Evolutionary conservation across 2,113 vertebrate species (phyloP).

Genomic region (Oncorhynchus gorbuscha): DNA sequence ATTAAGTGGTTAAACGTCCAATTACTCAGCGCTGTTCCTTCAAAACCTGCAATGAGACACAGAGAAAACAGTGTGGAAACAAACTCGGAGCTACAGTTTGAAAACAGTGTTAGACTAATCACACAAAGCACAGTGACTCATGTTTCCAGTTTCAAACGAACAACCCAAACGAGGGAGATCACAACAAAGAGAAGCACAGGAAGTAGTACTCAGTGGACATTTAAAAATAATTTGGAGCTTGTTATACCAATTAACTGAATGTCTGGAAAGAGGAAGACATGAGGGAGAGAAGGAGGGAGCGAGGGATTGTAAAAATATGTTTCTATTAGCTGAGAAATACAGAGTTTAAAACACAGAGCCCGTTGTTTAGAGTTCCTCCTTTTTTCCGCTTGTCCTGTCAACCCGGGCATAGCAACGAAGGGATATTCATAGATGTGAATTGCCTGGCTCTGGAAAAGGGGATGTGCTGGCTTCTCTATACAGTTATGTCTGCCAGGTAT

Average conservation of each 20-base stretch:
- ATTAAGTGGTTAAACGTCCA: too few relatives aligned
- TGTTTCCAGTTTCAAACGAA: not conserved
- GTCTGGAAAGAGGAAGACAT: not conserved
- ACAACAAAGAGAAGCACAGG: not conserved
- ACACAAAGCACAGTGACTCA: not conserved
- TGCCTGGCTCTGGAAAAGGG: conserved; percentile 43
- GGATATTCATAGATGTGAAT: conserved; percentile 55
- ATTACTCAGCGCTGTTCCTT: too few relatives aligned
- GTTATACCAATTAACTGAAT: not conserved
- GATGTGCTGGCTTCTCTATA: conserved; percentile 35
- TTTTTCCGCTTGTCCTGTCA: conserved; percentile 28
- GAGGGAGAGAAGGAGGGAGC: not conserved
- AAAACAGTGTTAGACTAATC: not conserved
- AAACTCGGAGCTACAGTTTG: too few relatives aligned
- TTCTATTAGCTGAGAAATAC: too few relatives aligned
- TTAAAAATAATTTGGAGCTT: not conserved
- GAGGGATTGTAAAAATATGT: not conserved
- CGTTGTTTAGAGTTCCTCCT: conserved; percentile 11
- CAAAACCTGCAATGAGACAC: too few relatives aligned
- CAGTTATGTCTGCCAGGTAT: conserved; percentile 52
- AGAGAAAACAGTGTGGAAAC: too few relatives aligned
- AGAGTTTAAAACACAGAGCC: too few relatives aligned
- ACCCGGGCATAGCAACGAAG: conserved; percentile 43
- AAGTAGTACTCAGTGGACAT: not conserved
- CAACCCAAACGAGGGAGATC: not conserved